Percentiles rank a stretch among this genome's conserved stretches.
Evolutionary conservation across 2,888 invertebrate genomes (phyloP).

Genomic region (Amblyteles armatorius): DNA sequence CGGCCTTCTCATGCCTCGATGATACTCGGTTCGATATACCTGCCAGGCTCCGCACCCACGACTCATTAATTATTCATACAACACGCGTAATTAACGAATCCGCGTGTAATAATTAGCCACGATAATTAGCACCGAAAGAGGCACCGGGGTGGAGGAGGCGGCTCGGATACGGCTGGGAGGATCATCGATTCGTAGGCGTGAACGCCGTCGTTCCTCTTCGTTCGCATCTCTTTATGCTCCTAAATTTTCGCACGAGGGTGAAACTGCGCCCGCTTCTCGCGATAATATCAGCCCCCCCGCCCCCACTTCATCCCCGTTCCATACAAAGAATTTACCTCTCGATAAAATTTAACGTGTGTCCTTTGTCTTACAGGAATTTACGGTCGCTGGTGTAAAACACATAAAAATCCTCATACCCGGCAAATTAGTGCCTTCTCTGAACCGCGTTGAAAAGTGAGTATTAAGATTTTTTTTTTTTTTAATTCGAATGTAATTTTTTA

Average conservation of each 20-base stretch:
- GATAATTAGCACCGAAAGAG: conserved; percentile 70
- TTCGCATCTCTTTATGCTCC: conserved; percentile 45
- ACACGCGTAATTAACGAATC: conserved; percentile 67
- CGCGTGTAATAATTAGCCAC: conserved; percentile 69
- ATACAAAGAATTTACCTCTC: background rate
- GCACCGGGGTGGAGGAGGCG: conserved; percentile 30
- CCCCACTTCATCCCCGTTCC: background rate
- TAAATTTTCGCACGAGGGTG: conserved; percentile 52
- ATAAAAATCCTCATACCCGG: conserved; percentile 86
- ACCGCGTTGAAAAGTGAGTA: conserved; percentile 84
- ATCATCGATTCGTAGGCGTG: conserved; percentile 69
- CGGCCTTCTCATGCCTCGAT: conserved; percentile 5
- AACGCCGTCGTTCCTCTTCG: conserved; percentile 61
- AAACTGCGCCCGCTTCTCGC: conserved; percentile 33
- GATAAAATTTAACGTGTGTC: background rate
- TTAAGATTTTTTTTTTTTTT: conserved; percentile 11
- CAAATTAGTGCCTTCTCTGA: conserved; percentile 84
- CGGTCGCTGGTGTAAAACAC: conserved; percentile 83
- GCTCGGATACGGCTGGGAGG: conserved; percentile 53
- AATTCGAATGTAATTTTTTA: background rate
- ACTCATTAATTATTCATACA: conserved; percentile 63
- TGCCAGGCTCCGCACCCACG: conserved; percentile 35
- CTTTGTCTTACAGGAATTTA: conserved; percentile 84
- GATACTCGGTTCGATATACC: conserved; percentile 39
- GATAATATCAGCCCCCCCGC: background rate